A percentile compares a stretch with the other conserved stretches of the same genome.
These are phyloP conservation scores for Himalopsyche japonica DNA, from an alignment of 2,888 invertebrate species.

Conservation along the genomic window DNA sequence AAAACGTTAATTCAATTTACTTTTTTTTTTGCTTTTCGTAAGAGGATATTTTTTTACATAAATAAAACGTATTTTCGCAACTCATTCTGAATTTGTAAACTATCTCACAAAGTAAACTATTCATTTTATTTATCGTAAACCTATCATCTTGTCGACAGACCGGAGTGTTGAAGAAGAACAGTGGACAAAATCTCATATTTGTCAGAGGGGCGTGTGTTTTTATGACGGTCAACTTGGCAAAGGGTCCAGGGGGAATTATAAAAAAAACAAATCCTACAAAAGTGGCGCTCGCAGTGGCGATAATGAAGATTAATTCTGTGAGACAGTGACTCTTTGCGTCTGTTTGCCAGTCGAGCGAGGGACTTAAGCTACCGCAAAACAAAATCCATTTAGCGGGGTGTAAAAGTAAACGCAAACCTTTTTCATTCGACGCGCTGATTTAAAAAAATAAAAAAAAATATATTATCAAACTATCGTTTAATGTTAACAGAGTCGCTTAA, in stretches of 20 bases:
- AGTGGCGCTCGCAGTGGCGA: constrained; percentile 1
- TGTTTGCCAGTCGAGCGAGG: not conserved
- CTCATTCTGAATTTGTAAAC: no score
- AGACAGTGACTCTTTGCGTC: not conserved
- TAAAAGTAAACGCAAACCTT: not conserved
- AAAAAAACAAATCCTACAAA: not conserved
- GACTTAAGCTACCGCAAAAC: not conserved
- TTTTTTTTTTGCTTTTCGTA: no score
- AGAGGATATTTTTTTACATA: no score
- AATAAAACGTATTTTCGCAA: no score
- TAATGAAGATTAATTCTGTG: constrained; percentile 1
- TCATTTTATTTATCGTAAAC: no score
- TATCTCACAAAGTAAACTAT: no score
- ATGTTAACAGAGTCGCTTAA: no score
- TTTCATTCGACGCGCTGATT: not conserved
- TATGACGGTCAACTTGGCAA: not conserved
- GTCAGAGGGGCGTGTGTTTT: not conserved
- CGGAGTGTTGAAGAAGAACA: not conserved
- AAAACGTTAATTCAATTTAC: no score
- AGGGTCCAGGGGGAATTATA: not conserved
- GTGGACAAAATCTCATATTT: constrained; percentile 1
- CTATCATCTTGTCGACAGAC: no score
- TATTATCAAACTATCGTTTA: no score
- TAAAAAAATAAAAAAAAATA: no score
- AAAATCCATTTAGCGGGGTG: not conserved